These are phyloP conservation scores for Eilema sororculum DNA, from an alignment of 2,888 invertebrate genomes.

Conservation along the genomic window DNA sequence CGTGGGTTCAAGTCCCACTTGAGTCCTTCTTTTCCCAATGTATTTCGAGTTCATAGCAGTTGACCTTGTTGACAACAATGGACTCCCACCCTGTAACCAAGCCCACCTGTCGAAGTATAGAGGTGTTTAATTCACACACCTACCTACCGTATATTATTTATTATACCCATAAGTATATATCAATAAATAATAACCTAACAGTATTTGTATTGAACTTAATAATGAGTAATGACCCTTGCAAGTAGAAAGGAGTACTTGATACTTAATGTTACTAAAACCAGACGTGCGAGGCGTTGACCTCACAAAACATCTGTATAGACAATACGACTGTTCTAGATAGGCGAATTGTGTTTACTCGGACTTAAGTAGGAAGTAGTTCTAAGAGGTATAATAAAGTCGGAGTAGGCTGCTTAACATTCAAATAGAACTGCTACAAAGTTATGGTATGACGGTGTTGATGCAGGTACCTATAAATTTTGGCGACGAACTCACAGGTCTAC, in stretches of 20 bases:
- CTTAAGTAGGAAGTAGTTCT: slow-evolving; percentile 16
- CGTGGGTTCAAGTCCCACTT: too few relatives aligned
- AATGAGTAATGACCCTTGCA: slow-evolving; percentile 12
- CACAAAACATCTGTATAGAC: slow-evolving; percentile 37
- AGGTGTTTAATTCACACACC: background rate
- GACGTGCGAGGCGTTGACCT: slow-evolving; percentile 41
- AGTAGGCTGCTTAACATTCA: background rate
- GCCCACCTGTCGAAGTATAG: background rate
- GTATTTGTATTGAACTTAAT: background rate
- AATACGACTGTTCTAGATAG: slow-evolving; percentile 30
- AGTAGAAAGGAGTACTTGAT: slow-evolving; percentile 12
- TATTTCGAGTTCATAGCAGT: too few relatives aligned
- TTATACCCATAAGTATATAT: background rate
- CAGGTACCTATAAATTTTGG: too few relatives aligned
- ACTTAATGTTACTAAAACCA: slow-evolving; percentile 41
- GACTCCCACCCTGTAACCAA: background rate
- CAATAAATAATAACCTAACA: background rate
- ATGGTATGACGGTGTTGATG: too few relatives aligned
- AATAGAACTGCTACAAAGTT: background rate
- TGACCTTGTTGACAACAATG: too few relatives aligned
- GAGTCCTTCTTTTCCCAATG: too few relatives aligned
- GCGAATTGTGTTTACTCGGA: slow-evolving; percentile 25
- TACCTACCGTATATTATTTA: background rate
- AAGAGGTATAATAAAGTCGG: background rate
- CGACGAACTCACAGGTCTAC: too few relatives aligned